Base-by-base conservation (phyloP, 2,797 vertebrate genomes). In the Rhynchotus rufescens region DNA sequence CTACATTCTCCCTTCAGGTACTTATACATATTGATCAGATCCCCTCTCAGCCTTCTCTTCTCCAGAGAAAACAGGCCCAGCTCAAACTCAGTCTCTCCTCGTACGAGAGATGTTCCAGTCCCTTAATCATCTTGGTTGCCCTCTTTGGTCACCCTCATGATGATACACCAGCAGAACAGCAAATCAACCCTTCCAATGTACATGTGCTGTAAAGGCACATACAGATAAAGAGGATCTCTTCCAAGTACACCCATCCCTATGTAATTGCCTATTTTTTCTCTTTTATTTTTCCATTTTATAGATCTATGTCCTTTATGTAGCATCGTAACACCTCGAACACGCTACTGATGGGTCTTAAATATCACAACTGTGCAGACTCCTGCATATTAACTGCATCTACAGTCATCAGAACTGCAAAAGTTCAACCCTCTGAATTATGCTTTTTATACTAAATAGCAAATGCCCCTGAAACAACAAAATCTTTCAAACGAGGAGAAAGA, bases 341-440 rank as follows among this genome's bases (percentile, higher is more conserved):
- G 10, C 76, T 68, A 66, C 2, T 94, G 73, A 85, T 73, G 88
- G 78, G 91, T 96, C 66, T 83, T 75, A 72, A 56, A 84, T 60
- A 56, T 34, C 78, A 62, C 11, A 60, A 51, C 54, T 72, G 75
- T 75, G 40, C 78, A 78, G 72, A 78, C 90, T 89, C 62, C 40
- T 3, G 1, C 82, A 36, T 30, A 73, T 88, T 67, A 86, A 89
- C 40, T 91, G 62, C n/a, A 36, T 91, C 89, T 80, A 28, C n/a
- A 67, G 74, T 15, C 68, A 73, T 84, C 42, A 6, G 51, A 76
- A 80, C 22, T 57, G 79, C 10, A 78, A 88, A 78, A 86, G 75
- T 84, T 83, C 81, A 91, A 54, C 19, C 8, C 42, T 6, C 64
- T 73, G 54, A 38, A 26, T 68, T 68, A 60, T 1, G 8, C 7